Conservation (phyloP, 2,113 vertebrate genomes). For the Anguilla japonica region DNA sequence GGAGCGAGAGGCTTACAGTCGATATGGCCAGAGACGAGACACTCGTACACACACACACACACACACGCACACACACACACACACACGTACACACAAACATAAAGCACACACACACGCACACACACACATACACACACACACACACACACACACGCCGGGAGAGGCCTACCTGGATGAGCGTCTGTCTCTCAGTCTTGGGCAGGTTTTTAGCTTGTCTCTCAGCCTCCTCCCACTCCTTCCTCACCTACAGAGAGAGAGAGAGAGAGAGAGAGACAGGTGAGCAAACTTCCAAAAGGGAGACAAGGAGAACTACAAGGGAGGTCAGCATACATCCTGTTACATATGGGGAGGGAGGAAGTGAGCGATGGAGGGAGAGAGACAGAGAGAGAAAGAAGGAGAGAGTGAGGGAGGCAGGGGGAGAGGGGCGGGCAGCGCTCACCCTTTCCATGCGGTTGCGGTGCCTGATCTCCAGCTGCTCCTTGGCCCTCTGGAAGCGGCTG, state of each 20-base stretch:
- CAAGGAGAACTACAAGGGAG: neutral
- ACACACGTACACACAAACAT: neutral
- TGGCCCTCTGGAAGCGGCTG: conserved; percentile 90
- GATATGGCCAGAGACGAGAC: no score
- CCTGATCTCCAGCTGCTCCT: conserved; percentile 91
- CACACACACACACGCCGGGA: neutral
- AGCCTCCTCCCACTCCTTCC: conserved; percentile 98
- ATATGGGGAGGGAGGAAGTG: neutral
- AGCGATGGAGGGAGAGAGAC: neutral
- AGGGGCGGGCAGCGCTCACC: conserved; percentile 60
- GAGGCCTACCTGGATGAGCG: conserved; percentile 86
- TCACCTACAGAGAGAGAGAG: conserved; percentile 73
- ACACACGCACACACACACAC: no score
- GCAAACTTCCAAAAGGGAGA: conserved; percentile 6
- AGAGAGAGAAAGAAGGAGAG: neutral
- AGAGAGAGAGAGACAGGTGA: neutral
- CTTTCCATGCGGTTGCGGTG: conserved; percentile 92
- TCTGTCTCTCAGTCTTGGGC: conserved; percentile 90
- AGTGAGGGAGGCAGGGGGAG: conserved; percentile 27
- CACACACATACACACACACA: neutral
- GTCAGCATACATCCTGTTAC: no score
- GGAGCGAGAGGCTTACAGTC: no score
- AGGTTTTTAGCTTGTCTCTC: conserved; percentile 90
- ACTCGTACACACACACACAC: no score
- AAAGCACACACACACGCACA: neutral